phyloP scores from a whole-genome alignment of 2,113 vertebrate genomes.

The Erinaceus europaeus region DNA sequence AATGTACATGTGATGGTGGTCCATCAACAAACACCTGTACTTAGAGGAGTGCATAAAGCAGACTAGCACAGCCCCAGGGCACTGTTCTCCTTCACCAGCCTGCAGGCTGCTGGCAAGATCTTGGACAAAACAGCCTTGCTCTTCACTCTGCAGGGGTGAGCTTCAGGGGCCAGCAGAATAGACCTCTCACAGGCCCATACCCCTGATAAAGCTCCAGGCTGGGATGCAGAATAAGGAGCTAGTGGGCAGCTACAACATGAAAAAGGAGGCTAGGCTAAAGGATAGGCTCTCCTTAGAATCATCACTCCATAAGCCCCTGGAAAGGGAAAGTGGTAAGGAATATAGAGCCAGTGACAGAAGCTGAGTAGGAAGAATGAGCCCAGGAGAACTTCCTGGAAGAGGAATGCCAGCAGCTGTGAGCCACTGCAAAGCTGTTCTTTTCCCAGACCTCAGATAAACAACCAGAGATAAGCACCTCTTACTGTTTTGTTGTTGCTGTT shows the following conservation, averaged over 20 bases:
- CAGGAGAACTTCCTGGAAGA: not conserved
- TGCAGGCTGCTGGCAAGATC: not conserved
- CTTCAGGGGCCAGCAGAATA: not conserved
- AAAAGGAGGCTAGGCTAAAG: not conserved
- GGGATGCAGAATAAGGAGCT: not conserved
- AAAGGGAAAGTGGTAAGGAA: not conserved
- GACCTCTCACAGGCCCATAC: not conserved
- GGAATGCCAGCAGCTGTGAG: not conserved
- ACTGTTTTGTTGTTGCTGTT: too few species aligned
- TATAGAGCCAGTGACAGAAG: not conserved
- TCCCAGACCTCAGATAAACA: not conserved
- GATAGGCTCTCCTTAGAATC: not conserved
- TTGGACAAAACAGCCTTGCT: not conserved
- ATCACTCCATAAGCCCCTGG: not conserved
- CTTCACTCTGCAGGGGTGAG: not conserved
- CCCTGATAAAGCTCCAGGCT: not conserved
- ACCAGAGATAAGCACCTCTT: not conserved
- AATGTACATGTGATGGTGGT: accelerated
- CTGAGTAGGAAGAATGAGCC: not conserved
- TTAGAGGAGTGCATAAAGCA: not conserved
- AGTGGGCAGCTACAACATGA: not conserved
- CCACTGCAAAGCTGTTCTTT: not conserved
- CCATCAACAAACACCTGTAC: not conserved
- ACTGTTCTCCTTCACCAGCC: not conserved
- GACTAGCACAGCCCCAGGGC: accelerated